Evolutionary conservation across 2,113 vertebrate species (phyloP).

Genomic region (Psilopsiagon aymara): DNA sequence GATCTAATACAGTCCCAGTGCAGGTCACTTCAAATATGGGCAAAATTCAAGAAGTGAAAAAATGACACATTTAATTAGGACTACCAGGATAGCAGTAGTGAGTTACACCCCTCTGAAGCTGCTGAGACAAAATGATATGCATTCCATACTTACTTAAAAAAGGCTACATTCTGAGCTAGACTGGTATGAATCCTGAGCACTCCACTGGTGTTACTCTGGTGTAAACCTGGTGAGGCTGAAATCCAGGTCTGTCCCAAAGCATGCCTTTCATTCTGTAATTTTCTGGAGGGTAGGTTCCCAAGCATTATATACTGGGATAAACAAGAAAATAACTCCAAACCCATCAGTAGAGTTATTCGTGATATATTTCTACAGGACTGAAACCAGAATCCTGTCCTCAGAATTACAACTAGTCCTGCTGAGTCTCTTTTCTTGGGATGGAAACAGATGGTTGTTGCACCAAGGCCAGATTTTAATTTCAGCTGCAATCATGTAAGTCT

Average conservation of each 20-base stretch:
- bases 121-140: not conserved
- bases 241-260: not conserved
- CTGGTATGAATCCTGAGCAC: not conserved
- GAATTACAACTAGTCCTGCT: conserved; percentile 38
- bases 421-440: conserved; percentile 35
- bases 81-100: not conserved
- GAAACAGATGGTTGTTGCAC: conserved; percentile 48
- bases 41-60: conserved; percentile 69
- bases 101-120: not conserved
- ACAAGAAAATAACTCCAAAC: not conserved
- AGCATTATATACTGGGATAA: not conserved
- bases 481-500: conserved; percentile 30
- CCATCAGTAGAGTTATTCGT: not conserved
- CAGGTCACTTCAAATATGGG: conserved; percentile 47
- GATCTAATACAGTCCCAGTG: conserved; percentile 49
- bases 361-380: not conserved
- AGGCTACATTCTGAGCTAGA: not conserved
- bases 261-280: not conserved
- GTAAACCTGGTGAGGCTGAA: not conserved
- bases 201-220: not conserved
- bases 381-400: conserved; percentile 23
- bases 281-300: not conserved
- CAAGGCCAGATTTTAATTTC: conserved; percentile 60
- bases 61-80: conserved; percentile 68
- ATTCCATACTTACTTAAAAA: not conserved